A percentile compares a stretch with the other conserved stretches of the same genome.
These are phyloP conservation scores for Apamea crenata DNA, from an alignment of 2,888 invertebrate genomes.

Conservation along the genomic window DNA sequence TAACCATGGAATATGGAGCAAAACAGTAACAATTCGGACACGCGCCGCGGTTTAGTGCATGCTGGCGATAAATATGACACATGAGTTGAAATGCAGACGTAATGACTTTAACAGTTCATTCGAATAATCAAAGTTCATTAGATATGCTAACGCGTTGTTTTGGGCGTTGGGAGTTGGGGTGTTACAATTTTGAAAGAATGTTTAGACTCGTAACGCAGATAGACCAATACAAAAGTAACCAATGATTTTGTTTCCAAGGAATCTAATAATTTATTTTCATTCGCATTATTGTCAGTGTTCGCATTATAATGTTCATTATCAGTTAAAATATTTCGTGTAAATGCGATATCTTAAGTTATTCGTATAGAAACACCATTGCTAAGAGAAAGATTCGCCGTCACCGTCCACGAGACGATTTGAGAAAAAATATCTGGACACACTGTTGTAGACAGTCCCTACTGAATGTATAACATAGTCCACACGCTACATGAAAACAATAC, in stretches of 20 bases:
- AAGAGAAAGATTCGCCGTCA: neutral
- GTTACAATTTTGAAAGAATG: constrained; percentile 9
- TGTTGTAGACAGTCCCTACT: neutral
- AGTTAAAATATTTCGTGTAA: neutral
- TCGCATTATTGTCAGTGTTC: too few species aligned
- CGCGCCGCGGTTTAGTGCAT: constrained; percentile 18
- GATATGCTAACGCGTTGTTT: constrained; percentile 36
- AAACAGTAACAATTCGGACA: constrained; percentile 29
- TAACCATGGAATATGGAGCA: constrained; percentile 14
- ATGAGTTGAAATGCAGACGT: constrained; percentile 62
- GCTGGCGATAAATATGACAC: constrained; percentile 40
- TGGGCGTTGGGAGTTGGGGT: constrained; percentile 9
- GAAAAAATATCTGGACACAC: neutral
- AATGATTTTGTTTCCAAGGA: neutral
- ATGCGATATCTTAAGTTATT: neutral
- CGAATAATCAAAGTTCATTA: constrained; percentile 55
- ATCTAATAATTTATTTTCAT: neutral
- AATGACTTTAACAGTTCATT: constrained; percentile 54
- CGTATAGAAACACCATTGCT: neutral
- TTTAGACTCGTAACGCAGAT: neutral
- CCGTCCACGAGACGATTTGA: neutral
- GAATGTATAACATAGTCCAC: constrained; percentile 9
- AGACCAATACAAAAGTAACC: neutral
- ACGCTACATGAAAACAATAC: constrained; percentile 11
- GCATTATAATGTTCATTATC: neutral